Conservation (phyloP, 2,888 invertebrate species). For the Drosophila flavopinicola region DNA sequence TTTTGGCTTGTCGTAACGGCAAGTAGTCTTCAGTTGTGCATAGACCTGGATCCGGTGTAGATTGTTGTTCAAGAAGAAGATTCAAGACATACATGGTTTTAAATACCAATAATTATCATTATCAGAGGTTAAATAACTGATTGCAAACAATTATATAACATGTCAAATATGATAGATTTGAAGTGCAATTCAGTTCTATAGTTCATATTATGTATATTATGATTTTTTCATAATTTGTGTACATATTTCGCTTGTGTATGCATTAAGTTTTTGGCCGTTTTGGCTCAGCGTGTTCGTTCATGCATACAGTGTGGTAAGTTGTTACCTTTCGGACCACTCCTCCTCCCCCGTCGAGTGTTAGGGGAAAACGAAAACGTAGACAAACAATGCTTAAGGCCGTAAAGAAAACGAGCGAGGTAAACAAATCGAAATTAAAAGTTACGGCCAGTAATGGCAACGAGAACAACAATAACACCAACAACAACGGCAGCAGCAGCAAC, state of each 20-base stretch:
- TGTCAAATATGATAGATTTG: background rate
- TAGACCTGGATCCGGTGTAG: conserved; percentile 56
- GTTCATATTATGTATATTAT: background rate
- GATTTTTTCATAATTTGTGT: conserved; percentile 6
- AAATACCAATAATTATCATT: background rate
- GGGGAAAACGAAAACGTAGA: conserved; percentile 34
- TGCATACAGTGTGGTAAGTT: conserved; percentile 69
- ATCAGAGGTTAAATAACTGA: conserved; percentile 3
- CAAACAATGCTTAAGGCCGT: conserved; percentile 77
- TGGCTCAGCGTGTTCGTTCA: conserved; percentile 43
- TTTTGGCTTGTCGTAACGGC: conserved; percentile 70
- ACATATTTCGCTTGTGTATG: conserved; percentile 6
- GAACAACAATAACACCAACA: conserved; percentile 27
- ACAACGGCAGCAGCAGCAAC: background rate
- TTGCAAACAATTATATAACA: background rate
- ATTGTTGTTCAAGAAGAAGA: conserved; percentile 35
- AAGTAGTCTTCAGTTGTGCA: conserved; percentile 74
- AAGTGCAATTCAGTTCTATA: background rate
- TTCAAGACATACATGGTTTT: conserved; percentile 1
- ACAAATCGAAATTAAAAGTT: conserved; percentile 79
- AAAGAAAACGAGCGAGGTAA: conserved; percentile 71
- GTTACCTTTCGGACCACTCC: conserved; percentile 41
- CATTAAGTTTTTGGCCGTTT: conserved; percentile 23
- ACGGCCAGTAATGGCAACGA: conserved; percentile 56
- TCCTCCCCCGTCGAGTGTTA: conserved; percentile 17